Evolutionary conservation across 2,797 vertebrate genomes (phyloP).

Genomic region (Hippocampus kuda): DNA sequence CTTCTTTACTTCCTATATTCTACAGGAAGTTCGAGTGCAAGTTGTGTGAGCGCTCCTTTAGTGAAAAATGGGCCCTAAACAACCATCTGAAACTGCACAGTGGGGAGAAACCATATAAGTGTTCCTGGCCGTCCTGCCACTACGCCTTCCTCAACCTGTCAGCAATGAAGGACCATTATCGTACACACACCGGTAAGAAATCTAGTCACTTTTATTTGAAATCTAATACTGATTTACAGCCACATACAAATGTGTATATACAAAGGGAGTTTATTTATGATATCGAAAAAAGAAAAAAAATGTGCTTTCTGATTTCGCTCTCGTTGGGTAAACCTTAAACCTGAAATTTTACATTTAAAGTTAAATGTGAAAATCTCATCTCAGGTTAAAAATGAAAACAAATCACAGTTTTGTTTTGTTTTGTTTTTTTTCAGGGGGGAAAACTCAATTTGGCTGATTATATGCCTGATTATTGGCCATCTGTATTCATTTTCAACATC

Average conservation of each 20-base stretch:
- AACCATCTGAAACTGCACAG: conserved; percentile 99
- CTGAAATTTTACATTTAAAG: conserved; percentile 22
- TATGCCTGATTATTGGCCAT: conserved; percentile 50
- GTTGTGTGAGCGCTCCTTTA: conserved; percentile 90
- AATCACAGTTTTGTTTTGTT: conserved; percentile 61
- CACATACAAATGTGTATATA: conserved; percentile 19
- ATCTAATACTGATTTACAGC: conserved; percentile 1
- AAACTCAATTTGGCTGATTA: conserved; percentile 49
- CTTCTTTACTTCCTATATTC: conserved; percentile 14
- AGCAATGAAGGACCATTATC: conserved; percentile 96
- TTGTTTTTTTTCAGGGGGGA: conserved; percentile 13
- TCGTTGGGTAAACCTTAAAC: conserved; percentile 36
- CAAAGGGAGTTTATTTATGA: neutral
- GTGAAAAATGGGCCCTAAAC: conserved; percentile 97
- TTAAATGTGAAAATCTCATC: conserved; percentile 57
- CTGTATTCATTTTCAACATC: conserved; percentile 54
- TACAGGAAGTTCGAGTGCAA: conserved; percentile 91
- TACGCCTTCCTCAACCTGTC: conserved; percentile 95
- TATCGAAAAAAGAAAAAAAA: conserved; percentile 17
- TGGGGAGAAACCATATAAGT: conserved; percentile 93
- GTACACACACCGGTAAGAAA: conserved; percentile 91
- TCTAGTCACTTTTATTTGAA: neutral
- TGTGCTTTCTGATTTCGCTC: conserved; percentile 39
- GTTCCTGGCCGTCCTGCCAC: conserved; percentile 90
- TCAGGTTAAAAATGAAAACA: conserved; percentile 59